Evolutionary conservation across 2,797 vertebrate genomes (phyloP).

Genomic region (Chelonia mydas): DNA sequence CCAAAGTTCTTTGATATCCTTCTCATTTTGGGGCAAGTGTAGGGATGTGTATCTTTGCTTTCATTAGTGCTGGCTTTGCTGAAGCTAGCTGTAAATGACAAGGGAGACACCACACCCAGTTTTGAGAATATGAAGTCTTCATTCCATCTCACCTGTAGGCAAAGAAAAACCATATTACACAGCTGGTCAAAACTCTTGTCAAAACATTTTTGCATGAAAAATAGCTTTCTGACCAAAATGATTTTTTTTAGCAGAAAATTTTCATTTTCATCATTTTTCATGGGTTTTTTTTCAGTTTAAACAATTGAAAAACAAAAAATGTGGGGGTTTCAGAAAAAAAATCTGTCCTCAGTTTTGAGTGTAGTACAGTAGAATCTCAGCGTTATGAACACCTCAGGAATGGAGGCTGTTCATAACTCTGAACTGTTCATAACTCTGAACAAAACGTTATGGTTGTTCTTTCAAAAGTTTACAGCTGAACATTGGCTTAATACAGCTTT

Average conservation of each 20-base stretch:
- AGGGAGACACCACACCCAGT: neutral
- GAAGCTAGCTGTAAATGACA: neutral
- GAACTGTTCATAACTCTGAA: too few species aligned
- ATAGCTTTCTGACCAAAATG: neutral
- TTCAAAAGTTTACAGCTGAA: too few species aligned
- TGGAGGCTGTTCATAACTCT: too few species aligned
- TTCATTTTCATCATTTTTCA: neutral
- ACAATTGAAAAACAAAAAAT: neutral
- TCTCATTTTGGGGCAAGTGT: neutral
- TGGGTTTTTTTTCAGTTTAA: neutral
- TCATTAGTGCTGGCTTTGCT: neutral
- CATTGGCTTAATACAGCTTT: too few species aligned
- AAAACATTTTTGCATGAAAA: neutral
- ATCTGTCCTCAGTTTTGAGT: neutral
- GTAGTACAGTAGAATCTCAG: neutral
- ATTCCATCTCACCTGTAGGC: neutral
- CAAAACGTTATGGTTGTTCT: too few species aligned
- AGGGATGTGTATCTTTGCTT: neutral
- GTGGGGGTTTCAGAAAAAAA: neutral
- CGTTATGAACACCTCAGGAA: too few species aligned
- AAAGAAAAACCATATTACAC: neutral
- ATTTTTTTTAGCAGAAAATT: neutral
- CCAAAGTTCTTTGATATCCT: neutral
- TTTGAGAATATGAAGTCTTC: neutral
- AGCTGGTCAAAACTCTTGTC: neutral